phyloP scores from a whole-genome alignment of 2,113 vertebrate genomes.

The Nesoenas mayeri region DNA sequence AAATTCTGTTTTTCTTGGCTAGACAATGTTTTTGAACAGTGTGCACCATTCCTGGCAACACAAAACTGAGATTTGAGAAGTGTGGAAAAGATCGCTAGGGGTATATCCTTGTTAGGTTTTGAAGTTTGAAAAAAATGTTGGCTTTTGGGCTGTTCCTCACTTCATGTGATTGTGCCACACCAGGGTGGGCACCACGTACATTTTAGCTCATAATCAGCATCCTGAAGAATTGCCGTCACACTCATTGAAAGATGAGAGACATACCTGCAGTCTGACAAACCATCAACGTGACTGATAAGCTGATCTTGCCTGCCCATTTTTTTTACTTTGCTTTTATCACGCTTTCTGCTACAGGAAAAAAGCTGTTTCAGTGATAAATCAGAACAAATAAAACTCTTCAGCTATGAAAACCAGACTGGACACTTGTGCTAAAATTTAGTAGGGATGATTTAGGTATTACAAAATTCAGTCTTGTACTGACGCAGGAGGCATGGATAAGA shows the following conservation, averaged over 20 bases:
- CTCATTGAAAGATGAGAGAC: neutral
- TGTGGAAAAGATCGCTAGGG: neutral
- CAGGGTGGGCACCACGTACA: neutral
- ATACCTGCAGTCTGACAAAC: neutral
- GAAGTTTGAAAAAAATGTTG: neutral
- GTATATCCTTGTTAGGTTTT: neutral
- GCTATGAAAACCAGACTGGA: conserved; percentile 3
- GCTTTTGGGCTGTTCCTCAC: neutral
- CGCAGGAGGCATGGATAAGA: neutral
- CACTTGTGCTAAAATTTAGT: neutral
- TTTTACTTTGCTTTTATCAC: conserved; percentile 9
- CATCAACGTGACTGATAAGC: neutral
- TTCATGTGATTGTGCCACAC: neutral
- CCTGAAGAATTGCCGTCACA: neutral
- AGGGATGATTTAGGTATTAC: neutral
- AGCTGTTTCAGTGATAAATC: conserved; percentile 27
- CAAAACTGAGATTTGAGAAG: neutral
- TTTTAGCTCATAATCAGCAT: neutral
- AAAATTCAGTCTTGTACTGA: conserved; percentile 12
- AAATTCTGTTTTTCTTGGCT: neutral
- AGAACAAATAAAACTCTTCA: conserved; percentile 33
- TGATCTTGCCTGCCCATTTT: neutral
- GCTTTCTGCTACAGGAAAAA: neutral
- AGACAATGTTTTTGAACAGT: neutral
- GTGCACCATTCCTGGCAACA: neutral